Base-by-base conservation (phyloP, 37 sponge, comb jelly and placozoan genomes). In the Geodia barretti region DNA sequence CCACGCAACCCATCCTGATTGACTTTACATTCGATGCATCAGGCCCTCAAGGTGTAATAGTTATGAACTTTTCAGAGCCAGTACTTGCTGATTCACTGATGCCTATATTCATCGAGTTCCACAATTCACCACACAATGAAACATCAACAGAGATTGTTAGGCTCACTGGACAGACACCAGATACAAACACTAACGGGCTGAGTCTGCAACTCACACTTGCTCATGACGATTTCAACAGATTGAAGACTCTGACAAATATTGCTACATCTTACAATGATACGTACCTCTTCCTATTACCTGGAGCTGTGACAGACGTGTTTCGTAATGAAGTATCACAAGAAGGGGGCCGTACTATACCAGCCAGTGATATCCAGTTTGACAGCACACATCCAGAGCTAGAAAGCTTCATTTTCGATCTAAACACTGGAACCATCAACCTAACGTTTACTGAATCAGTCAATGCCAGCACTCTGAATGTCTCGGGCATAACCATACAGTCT, bases 401-500 rank as follows among this genome's bases (percentile, higher is more conserved):
- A 39, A 30, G 68, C 40, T 95, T 95, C 76, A n/a, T 63, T 1
- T 68, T 95, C 23, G 92, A 95, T 60, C 33, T 95, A 64, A 61
- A 95, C 69, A 69, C 43, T n/a, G 92, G 95, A 3, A 36, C 72
- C 0, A 62, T 95, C 7, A 25, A 39, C 19, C 80, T 95, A 39
- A 81, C 77, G 5, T 95, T 95, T 72, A 84, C 81, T 60, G 95
- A 95, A 42, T 84, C 95, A 21, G 80, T 95, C 31, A 81, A 95
- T 62, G 83, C 76, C 17, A 81, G 78, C 35, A 83, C 87, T 19
- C 38, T 93, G 17, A 62, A 86, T 32, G 31, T 72, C 17, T 60
- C 90, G 19, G 83, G 73, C 0, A 32, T 93, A 70, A 89, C 89
- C 2, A 79, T 93, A 3, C 94, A 86, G 38, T 88, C 89, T 20